Base-by-base conservation (phyloP, 2,888 invertebrate species). In the Drosophila neonasuta region DNA sequence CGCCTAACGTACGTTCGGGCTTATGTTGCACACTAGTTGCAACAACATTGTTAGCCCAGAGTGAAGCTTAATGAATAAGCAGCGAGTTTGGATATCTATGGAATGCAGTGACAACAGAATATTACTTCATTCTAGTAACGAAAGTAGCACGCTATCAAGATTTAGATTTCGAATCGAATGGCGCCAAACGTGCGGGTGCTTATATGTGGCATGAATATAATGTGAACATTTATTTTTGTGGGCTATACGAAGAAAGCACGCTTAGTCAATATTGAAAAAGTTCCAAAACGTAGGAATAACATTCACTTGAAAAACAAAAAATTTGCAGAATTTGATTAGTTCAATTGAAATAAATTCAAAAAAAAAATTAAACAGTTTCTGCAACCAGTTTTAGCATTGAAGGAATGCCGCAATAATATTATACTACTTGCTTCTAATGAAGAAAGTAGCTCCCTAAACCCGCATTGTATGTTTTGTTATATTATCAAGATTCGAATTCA, bases 1-100 rank as follows among this genome's bases (percentile, higher is more conserved):
- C 24, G 24, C 24, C 24, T 1, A 24, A 56, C 48, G 45, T 46
- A 8, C 20, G 59, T 6, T 5, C 20, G 7, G 6, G n/a, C 15
- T 9, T 36, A 10, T 51, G 17, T 49, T 59, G 59, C 51, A 44
- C 51, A 51, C 44, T 34, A 13, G 13, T 2, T 52, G 39, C 36
- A 39, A 30, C 17, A 45, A 4, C 29, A 39, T 11, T 24, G 24
- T 30, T 10, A 44, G 44, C 24, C 44, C 32, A 44, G 42, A 20
- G 24, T 39, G 32, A 30, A 20, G 54, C 42, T 9, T 11, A n/a
- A 32, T 32, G 15, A 2, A 4, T 17, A 36, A 36, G 11, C n/a
- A 36, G 11, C n/a, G 11, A 5, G 34, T 36, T n/a, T 36, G 11
- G 2, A 4, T 6, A 11, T n/a, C 36, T 1, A 4, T n/a, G n/a